Percentiles rank a stretch among this genome's conserved stretches.
These are phyloP conservation scores for Ophonus ardosiacus DNA, from an alignment of 2,888 invertebrate species.

Conservation along the genomic window DNA sequence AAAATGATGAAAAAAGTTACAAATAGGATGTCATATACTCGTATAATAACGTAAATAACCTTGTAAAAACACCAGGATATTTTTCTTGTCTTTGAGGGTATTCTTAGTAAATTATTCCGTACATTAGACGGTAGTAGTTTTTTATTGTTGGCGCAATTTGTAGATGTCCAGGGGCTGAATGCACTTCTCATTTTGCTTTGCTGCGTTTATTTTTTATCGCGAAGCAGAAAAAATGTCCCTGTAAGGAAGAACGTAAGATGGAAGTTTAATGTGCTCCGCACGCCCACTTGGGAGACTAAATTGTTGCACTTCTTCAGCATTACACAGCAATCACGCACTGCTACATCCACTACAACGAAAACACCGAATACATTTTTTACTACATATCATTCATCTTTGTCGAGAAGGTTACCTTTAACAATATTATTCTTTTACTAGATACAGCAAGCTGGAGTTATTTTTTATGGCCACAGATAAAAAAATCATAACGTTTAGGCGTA, in stretches of 20 bases:
- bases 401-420: background rate
- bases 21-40: no score
- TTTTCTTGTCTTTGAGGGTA: background rate
- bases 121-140: conserved; percentile 19
- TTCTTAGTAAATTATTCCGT: conserved; percentile 16
- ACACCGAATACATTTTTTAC: background rate
- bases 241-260: conserved; percentile 16
- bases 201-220: conserved; percentile 36
- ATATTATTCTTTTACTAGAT: background rate
- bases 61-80: background rate
- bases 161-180: conserved; percentile 38
- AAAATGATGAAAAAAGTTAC: no score
- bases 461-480: background rate
- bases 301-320: conserved; percentile 4
- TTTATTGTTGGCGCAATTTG: conserved; percentile 21
- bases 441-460: background rate
- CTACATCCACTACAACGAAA: background rate
- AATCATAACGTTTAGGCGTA: no score
- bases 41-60: background rate
- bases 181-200: conserved; percentile 40
- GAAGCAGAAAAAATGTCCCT: conserved; percentile 16
- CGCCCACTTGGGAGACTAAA: conserved; percentile 30
- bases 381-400: background rate
- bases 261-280: conserved; percentile 19
- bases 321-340: conserved; percentile 12